phyloP scores from a whole-genome alignment of 2,113 vertebrate genomes.

The Anolis sagrei region DNA sequence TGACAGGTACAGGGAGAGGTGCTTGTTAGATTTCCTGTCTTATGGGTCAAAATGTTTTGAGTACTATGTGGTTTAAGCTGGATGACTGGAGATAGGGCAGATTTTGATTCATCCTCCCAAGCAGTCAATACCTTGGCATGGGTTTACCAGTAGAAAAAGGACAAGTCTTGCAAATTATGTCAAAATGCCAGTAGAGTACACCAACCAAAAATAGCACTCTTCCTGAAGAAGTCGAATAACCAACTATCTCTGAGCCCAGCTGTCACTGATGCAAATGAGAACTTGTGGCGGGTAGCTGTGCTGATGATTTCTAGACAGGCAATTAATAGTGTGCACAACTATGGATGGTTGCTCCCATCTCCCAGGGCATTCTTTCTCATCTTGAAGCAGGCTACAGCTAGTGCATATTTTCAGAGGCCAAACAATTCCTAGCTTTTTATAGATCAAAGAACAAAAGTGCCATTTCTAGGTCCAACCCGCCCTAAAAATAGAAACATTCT shows the following conservation, averaged over 20 bases:
- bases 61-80: no score
- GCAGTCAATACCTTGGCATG: no score
- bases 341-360: neutral
- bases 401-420: neutral
- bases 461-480: neutral
- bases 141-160: no score
- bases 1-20: no score
- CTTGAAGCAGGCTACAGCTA: neutral
- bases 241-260: neutral
- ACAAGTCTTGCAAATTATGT: neutral
- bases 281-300: neutral
- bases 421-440: neutral
- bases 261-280: conserved; percentile 1
- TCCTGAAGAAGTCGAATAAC: neutral
- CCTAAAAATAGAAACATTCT: conserved; percentile 4
- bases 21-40: no score
- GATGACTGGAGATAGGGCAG: no score
- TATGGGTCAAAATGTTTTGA: no score
- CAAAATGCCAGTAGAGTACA: neutral
- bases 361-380: neutral
- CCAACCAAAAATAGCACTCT: neutral
- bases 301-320: neutral
- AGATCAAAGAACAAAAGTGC: conserved; percentile 7
- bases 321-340: conserved; percentile 1
- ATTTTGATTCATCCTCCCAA: no score